phyloP scores from a whole-genome alignment of 2,888 invertebrate species.

The Coleophora deauratella region DNA sequence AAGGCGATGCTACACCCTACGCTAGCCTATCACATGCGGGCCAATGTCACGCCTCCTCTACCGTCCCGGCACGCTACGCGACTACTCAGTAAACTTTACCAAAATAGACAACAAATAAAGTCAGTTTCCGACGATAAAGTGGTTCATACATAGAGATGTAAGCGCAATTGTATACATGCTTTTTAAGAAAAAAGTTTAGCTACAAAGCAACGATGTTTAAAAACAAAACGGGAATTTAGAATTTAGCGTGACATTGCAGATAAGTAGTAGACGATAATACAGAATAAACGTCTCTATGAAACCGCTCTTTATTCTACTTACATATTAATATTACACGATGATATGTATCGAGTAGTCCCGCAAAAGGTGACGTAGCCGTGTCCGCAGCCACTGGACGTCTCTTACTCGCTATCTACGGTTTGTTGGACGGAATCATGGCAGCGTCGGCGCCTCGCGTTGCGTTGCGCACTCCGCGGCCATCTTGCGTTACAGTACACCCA shows the following conservation, averaged over 20 bases:
- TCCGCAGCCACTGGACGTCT: conserved; percentile 74
- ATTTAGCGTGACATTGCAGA: conserved; percentile 64
- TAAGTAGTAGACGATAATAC: conserved; percentile 66
- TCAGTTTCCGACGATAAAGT: no score
- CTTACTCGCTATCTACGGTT: conserved; percentile 73
- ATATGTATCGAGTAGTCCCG: conserved; percentile 83
- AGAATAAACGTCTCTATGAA: conserved; percentile 75
- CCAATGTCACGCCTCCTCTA: conserved; percentile 51
- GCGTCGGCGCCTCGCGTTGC: conserved; percentile 44
- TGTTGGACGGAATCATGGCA: conserved; percentile 75
- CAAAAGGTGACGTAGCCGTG: conserved; percentile 73
- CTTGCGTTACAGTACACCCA: conserved; percentile 11
- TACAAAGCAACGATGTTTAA: conserved; percentile 45
- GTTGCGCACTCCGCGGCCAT: conserved; percentile 23
- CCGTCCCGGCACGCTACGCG: conserved; percentile 25
- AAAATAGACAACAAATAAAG: conserved; percentile 31
- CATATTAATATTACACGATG: conserved; percentile 78
- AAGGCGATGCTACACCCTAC: conserved; percentile 70
- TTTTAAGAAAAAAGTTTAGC: conserved; percentile 9
- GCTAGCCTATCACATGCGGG: conserved; percentile 69
- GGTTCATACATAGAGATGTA: no score
- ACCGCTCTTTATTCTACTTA: conserved; percentile 71
- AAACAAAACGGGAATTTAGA: conserved; percentile 37
- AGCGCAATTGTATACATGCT: no score
- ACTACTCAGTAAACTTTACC: conserved; percentile 55